phyloP scores from a whole-genome alignment of 2,797 vertebrate species.

The Melopsittacus undulatus region DNA sequence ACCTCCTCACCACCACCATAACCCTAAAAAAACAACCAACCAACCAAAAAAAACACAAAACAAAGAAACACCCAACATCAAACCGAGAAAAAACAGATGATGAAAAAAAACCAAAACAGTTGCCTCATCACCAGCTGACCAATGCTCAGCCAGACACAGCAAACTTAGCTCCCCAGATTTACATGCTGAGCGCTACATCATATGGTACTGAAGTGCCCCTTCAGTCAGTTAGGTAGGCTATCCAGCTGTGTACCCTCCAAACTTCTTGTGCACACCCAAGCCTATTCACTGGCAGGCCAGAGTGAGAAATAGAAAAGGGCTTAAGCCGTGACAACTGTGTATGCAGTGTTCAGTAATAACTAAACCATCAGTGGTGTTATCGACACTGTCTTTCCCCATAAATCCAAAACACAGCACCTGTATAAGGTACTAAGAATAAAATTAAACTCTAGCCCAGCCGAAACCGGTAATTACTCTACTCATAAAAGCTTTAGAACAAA shows the following conservation, averaged over 20 bases:
- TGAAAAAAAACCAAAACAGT: background rate
- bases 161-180: background rate
- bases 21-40: fast-evolving
- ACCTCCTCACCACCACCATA: background rate
- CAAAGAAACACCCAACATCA: background rate
- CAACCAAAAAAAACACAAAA: background rate
- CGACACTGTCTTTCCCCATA: background rate
- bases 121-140: background rate
- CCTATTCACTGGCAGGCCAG: background rate
- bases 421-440: background rate
- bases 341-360: background rate
- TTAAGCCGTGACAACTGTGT: background rate
- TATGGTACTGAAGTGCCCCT: background rate
- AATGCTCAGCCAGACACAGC: background rate
- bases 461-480: background rate
- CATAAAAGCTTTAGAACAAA: background rate
- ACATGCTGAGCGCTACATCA: background rate
- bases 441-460: background rate
- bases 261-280: background rate
- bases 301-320: background rate
- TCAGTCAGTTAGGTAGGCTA: background rate
- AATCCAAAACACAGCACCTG: background rate
- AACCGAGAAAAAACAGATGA: background rate
- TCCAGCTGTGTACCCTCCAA: background rate
- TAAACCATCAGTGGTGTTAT: background rate